These are phyloP conservation scores for Lagocephalus sceleratus DNA, from an alignment of 2,797 vertebrate genomes.

Conservation along the genomic window DNA sequence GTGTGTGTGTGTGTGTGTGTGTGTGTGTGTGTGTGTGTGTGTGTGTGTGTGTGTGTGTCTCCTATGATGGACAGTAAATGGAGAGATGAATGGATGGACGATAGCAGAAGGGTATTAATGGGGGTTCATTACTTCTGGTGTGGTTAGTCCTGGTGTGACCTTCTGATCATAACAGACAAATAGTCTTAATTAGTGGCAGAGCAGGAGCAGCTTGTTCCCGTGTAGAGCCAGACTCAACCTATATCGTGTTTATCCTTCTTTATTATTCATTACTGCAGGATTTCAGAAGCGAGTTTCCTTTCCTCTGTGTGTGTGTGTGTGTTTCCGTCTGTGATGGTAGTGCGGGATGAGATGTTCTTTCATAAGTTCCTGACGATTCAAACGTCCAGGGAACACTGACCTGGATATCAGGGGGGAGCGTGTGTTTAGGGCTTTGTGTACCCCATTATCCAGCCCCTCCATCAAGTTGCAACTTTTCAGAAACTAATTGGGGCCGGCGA, in stretches of 20 bases:
- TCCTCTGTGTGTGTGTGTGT: neutral
- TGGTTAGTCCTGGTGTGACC: neutral
- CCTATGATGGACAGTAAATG: too few species aligned
- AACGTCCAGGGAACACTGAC: slow-evolving; percentile 54
- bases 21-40: too few species aligned
- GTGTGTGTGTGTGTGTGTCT: too few species aligned
- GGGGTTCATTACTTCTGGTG: neutral
- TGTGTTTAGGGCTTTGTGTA: slow-evolving; percentile 12
- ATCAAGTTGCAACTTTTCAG: slow-evolving; percentile 30
- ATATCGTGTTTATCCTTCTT: too few species aligned
- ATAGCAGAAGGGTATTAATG: neutral
- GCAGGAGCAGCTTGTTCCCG: neutral
- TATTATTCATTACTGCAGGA: too few species aligned
- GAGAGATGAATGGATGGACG: too few species aligned
- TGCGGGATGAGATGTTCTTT: slow-evolving; percentile 66
- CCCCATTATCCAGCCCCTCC: slow-evolving; percentile 14
- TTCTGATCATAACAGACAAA: neutral
- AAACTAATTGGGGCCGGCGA: slow-evolving; percentile 48
- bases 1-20: too few species aligned
- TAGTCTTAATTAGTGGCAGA: neutral
- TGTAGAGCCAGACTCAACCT: neutral
- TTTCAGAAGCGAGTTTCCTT: neutral
- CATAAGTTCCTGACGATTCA: slow-evolving; percentile 34
- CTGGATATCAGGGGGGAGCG: slow-evolving; percentile 53
- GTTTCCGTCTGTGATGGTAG: slow-evolving; percentile 3